Conservation (phyloP, 2,113 vertebrate species). For the Opisthocomus hoazin region DNA sequence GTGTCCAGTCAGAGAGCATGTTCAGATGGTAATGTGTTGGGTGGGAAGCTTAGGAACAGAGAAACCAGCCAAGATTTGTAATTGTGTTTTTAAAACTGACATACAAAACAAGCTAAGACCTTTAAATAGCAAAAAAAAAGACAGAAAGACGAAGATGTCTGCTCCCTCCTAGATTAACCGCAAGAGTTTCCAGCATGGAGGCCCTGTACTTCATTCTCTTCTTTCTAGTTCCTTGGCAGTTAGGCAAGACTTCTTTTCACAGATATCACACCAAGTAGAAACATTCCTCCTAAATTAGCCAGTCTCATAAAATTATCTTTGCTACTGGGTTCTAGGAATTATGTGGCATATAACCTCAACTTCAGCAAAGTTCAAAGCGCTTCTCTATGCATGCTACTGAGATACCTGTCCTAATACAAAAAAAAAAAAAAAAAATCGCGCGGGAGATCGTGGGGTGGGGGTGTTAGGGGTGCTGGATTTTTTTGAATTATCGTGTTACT, state of each 20-base stretch:
- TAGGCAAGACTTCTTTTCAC: neutral
- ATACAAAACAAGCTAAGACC: neutral
- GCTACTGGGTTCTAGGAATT: neutral
- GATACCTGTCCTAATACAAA: neutral
- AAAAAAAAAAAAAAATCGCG: too few species aligned
- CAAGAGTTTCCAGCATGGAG: neutral
- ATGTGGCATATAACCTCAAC: neutral
- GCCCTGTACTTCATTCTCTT: neutral
- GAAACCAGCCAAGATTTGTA: neutral
- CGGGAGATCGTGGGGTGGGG: accelerated
- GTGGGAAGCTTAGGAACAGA: neutral
- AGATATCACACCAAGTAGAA: neutral
- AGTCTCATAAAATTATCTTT: neutral
- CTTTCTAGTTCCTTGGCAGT: neutral
- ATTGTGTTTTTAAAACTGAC: neutral
- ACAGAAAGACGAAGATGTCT: neutral
- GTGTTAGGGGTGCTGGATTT: neutral
- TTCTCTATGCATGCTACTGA: neutral
- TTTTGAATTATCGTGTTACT: neutral
- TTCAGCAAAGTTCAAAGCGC: neutral
- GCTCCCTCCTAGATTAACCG: neutral
- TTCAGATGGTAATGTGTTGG: neutral
- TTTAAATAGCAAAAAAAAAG: neutral
- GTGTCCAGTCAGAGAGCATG: neutral
- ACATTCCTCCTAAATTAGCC: neutral